A percentile compares a stretch with the other conserved stretches of the same genome.
phyloP scores from a whole-genome alignment of 2,888 invertebrate species.

The Eupithecia centaureata region DNA sequence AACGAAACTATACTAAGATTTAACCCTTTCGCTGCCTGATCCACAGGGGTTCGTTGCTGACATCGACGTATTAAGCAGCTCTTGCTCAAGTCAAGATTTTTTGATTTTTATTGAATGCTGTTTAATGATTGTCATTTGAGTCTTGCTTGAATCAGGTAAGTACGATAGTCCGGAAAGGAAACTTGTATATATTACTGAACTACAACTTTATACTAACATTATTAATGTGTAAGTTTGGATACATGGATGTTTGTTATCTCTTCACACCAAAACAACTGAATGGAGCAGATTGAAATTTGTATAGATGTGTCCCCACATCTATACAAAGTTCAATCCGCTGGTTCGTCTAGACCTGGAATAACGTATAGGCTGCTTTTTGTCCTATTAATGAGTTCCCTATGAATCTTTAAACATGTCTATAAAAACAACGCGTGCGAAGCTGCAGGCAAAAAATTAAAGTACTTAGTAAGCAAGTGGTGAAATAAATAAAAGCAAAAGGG shows the following conservation, averaged over 20 bases:
- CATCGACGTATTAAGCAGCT: neutral
- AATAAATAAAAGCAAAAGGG: neutral
- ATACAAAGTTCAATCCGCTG: too few relatives aligned
- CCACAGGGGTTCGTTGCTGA: neutral
- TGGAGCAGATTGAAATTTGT: neutral
- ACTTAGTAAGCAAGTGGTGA: neutral
- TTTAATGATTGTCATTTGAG: neutral
- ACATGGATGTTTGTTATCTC: neutral
- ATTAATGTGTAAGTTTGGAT: neutral
- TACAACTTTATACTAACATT: too few relatives aligned
- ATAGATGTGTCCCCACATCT: too few relatives aligned
- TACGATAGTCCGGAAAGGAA: too few relatives aligned
- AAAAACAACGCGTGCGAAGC: neutral
- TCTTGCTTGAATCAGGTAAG: neutral
- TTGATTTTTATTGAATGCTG: neutral
- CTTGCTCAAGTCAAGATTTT: neutral
- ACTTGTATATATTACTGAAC: too few relatives aligned
- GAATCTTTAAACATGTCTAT: too few relatives aligned
- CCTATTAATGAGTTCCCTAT: neutral
- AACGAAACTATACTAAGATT: too few relatives aligned
- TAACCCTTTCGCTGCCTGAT: neutral
- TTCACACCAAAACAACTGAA: neutral
- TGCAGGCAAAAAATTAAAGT: neutral
- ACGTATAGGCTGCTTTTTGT: neutral
- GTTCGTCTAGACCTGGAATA: too few relatives aligned